These are phyloP conservation scores for Phyto melanocephala DNA, from an alignment of 2,888 invertebrate species.

Conservation along the genomic window DNA sequence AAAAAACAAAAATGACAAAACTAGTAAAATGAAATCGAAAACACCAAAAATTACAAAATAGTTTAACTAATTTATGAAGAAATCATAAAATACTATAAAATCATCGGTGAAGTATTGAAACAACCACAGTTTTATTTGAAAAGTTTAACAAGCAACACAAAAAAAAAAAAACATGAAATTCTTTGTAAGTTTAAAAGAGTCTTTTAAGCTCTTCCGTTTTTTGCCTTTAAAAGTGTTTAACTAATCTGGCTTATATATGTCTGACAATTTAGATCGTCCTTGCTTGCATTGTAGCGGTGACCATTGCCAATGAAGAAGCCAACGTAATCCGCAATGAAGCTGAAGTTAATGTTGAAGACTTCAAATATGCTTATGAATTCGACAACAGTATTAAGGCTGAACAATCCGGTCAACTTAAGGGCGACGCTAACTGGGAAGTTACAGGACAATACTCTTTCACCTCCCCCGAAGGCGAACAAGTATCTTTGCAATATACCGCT, in stretches of 20 bases:
- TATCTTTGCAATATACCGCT: constrained; percentile 67
- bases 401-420: constrained; percentile 68
- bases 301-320: constrained; percentile 69
- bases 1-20: background rate
- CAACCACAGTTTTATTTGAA: constrained; percentile 62
- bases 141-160: constrained; percentile 33
- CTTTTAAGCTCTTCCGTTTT: background rate
- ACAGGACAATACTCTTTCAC: constrained; percentile 52
- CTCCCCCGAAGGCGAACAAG: constrained; percentile 72
- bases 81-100: constrained; percentile 44
- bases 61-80: background rate
- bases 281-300: constrained; percentile 71
- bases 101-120: constrained; percentile 9
- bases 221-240: background rate
- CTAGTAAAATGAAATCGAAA: background rate
- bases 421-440: constrained; percentile 64
- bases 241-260: no score
- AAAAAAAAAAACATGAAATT: constrained; percentile 64
- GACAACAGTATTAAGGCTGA: constrained; percentile 68
- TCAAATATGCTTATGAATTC: constrained; percentile 69
- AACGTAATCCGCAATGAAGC: constrained; percentile 65
- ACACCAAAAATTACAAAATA: background rate
- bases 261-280: constrained; percentile 69
- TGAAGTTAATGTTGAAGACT: constrained; percentile 69
- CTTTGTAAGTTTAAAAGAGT: constrained; percentile 61